These are phyloP conservation scores for Luperina nickerlii DNA, from an alignment of 2,888 invertebrate genomes.

Conservation along the genomic window DNA sequence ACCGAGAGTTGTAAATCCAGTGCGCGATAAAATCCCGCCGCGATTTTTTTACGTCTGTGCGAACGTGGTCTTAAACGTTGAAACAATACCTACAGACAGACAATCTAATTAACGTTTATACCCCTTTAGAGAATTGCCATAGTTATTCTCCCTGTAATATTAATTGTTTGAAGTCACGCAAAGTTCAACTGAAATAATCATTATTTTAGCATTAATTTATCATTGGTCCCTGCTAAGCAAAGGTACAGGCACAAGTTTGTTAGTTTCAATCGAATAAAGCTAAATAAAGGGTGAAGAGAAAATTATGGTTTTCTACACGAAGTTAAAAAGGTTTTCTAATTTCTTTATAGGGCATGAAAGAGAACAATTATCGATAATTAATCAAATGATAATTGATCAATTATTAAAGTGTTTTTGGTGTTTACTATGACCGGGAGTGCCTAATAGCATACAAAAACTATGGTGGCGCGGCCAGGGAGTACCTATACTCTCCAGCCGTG, in stretches of 20 bases:
- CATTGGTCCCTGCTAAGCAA: conserved; percentile 1
- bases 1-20: no score
- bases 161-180: conserved; percentile 48
- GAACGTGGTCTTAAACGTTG: neutral
- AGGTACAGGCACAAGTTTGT: neutral
- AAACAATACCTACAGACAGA: neutral
- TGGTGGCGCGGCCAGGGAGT: neutral
- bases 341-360: neutral
- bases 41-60: no score
- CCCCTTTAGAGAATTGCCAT: conserved; percentile 24
- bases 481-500: neutral
- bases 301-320: neutral
- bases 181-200: conserved; percentile 25
- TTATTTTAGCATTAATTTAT: conserved; percentile 26
- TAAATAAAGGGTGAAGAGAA: neutral
- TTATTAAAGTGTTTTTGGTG: neutral
- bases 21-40: no score
- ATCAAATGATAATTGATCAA: no score
- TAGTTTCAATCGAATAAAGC: neutral
- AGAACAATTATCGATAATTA: neutral
- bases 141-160: conserved; percentile 33
- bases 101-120: conserved; percentile 26
- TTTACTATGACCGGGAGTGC: no score
- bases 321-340: neutral
- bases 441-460: neutral